These are phyloP conservation scores for Heterohyrax brucei DNA, from an alignment of 2,797 vertebrate species.

Conservation along the genomic window DNA sequence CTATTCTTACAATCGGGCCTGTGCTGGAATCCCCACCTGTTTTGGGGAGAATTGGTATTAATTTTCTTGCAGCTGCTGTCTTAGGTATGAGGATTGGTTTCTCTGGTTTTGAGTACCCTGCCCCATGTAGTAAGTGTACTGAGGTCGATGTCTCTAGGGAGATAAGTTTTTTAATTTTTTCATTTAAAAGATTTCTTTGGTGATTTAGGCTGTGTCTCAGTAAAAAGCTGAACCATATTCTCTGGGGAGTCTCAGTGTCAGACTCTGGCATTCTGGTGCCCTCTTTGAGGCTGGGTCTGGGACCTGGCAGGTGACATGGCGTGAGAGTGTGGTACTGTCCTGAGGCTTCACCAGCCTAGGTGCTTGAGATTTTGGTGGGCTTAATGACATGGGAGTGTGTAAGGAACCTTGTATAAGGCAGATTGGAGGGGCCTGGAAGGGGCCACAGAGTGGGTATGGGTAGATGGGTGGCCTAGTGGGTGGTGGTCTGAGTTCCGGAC, in stretches of 20 bases:
- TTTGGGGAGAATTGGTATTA: neutral
- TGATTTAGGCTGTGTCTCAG: neutral
- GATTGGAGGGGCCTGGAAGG: too few species aligned
- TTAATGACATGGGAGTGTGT: neutral
- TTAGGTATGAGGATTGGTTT: neutral
- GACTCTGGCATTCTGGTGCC: too few species aligned
- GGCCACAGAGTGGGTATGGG: too few species aligned
- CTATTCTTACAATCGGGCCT: neutral
- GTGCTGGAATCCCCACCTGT: neutral
- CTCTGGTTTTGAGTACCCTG: neutral
- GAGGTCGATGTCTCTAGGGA: neutral
- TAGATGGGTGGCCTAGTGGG: too few species aligned
- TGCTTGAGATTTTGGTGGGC: neutral
- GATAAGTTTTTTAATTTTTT: neutral
- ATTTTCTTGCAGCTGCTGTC: neutral
- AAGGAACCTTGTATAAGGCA: too few species aligned
- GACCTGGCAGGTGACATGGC: neutral
- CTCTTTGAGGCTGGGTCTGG: neutral
- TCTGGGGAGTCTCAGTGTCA: neutral
- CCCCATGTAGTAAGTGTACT: too few species aligned
- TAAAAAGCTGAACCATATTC: neutral
- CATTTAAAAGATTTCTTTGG: neutral
- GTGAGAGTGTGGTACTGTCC: fast-evolving
- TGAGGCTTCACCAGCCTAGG: neutral
- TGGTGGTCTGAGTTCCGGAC: too few species aligned